Conservation (phyloP, 2,888 invertebrate genomes). For the Autographa pulchrina region DNA sequence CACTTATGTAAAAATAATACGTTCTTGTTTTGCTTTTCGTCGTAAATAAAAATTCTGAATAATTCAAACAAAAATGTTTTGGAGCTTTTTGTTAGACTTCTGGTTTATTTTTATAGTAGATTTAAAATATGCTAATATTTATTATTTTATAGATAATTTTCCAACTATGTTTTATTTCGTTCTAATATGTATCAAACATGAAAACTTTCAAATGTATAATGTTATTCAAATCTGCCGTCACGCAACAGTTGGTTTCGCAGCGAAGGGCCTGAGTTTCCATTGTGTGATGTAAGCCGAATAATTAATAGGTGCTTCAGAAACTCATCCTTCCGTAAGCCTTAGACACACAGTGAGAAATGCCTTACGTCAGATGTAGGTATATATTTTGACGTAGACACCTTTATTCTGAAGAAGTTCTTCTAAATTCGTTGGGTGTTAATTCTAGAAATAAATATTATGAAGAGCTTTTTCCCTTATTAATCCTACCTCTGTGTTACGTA, state of each 20-base stretch:
- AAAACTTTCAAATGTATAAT: conserved; percentile 38
- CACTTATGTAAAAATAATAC: background rate
- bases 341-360: conserved; percentile 1
- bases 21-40: background rate
- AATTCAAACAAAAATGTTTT: background rate
- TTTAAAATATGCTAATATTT: no score
- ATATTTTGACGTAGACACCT: background rate
- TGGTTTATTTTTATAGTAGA: no score
- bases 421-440: no score
- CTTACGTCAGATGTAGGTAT: background rate
- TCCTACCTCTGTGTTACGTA: no score
- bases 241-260: conserved; percentile 51
- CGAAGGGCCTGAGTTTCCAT: conserved; percentile 30
- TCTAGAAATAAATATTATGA: no score
- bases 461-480: no score
- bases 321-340: conserved; percentile 19
- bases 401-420: no score
- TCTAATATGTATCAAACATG: conserved; percentile 6
- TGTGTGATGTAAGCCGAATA: conserved; percentile 38
- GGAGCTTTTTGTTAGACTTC: no score
- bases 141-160: background rate
- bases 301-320: conserved; percentile 36
- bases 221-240: conserved; percentile 47
- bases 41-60: background rate
- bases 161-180: background rate